Conservation (phyloP, 2,113 vertebrate genomes). For the Meles meles region DNA sequence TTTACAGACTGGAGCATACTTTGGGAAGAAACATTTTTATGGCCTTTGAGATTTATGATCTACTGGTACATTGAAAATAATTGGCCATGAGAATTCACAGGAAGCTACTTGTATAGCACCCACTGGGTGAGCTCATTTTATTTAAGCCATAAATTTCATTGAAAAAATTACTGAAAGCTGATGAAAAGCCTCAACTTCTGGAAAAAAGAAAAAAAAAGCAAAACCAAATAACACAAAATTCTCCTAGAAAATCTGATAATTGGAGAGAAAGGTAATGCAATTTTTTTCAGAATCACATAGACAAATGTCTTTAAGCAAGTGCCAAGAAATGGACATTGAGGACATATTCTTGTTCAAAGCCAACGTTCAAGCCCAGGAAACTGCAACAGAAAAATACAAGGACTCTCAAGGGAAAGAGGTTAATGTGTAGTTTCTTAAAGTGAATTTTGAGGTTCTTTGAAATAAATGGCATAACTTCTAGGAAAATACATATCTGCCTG, state of each 20-base stretch:
- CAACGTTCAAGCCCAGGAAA: not conserved
- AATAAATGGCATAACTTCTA: not conserved
- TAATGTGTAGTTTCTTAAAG: not conserved
- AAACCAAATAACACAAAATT: conserved; percentile 29
- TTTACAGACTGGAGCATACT: not conserved
- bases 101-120: conserved; percentile 39
- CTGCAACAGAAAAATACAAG: not conserved
- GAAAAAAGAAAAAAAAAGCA: not conserved
- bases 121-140: conserved; percentile 60
- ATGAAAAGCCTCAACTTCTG: not conserved
- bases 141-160: conserved; percentile 48
- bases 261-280: not conserved
- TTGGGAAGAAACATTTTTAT: conserved; percentile 31
- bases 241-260: not conserved
- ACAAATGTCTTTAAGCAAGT: not conserved
- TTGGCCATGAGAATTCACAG: conserved; percentile 17
- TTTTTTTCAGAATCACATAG: not conserved
- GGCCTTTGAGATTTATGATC: conserved; percentile 52
- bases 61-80: conserved; percentile 59
- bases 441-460: conserved; percentile 14
- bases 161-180: conserved; percentile 25
- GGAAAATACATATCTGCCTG: not conserved
- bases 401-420: not conserved
- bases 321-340: not conserved
- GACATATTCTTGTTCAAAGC: not conserved